Evolutionary conservation across 1,140 invertebrate species (phyloP).

Genomic region (Aphaenogaster ashmeadi): DNA sequence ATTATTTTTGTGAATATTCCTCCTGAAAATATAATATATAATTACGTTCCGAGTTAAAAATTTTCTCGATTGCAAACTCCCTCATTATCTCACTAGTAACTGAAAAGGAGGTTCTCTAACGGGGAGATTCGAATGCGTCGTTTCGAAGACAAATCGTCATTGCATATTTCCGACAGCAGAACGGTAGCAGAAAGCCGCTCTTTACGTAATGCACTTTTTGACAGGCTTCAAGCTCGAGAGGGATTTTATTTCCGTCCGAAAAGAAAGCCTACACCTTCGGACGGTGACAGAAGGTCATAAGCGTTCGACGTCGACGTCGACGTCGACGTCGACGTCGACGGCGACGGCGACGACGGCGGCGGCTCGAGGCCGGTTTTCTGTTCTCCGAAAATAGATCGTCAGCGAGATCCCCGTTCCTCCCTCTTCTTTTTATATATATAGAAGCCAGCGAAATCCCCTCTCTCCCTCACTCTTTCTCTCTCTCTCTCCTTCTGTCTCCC

Average conservation of each 20-base stretch:
- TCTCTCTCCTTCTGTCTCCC: slow-evolving; percentile 74
- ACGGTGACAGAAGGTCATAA: slow-evolving; percentile 52
- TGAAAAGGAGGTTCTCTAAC: not conserved
- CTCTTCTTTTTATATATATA: slow-evolving; percentile 71
- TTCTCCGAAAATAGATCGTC: slow-evolving; percentile 85
- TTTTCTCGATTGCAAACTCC: not conserved
- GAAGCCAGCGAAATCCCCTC: slow-evolving; percentile 34
- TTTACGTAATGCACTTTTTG: slow-evolving; percentile 49
- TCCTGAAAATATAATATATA: not conserved
- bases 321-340: not conserved
- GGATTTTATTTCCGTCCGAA: slow-evolving; percentile 62
- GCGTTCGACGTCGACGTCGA: not conserved
- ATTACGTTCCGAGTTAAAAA: not conserved
- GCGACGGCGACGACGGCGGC: not conserved
- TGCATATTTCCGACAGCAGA: not conserved
- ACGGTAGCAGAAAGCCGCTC: not conserved
- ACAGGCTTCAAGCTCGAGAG: slow-evolving; percentile 24
- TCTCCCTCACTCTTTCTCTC: slow-evolving; percentile 46
- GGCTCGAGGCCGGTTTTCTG: slow-evolving; percentile 79
- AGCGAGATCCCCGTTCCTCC: slow-evolving; percentile 78
- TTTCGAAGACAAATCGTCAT: not conserved
- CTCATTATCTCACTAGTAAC: not conserved
- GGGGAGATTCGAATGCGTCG: not conserved
- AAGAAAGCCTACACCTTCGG: slow-evolving; percentile 47
- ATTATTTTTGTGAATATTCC: no score